Evolutionary conservation across 1,140 invertebrate genomes (phyloP), one percentile per base, ranked within the genome.

Genomic region (Coptotermes formosanus): DNA sequence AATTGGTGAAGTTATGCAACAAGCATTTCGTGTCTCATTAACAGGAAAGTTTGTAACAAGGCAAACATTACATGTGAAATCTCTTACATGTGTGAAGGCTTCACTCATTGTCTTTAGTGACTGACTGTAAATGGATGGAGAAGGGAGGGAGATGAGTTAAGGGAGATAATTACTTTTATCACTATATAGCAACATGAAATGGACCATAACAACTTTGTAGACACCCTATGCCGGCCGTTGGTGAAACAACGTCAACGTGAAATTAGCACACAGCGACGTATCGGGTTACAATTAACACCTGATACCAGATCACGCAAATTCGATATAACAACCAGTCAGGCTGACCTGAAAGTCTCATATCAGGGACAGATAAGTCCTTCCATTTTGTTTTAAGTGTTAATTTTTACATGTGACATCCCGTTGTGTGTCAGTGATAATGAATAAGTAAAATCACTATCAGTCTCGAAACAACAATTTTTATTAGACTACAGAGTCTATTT

Each of bases 271-370:
- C 25, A 75, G 64, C n/a, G 6, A 4, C 11, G 14, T n/a, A 75
- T 75, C 64, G 25, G 64, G 64, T 75, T 75, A 75, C 64, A 75
- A 75, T 75, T 75, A 75, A 75, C 64, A 75, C 64, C 25, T 75
- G 64, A 75, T 75, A 75, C 64, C 64, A 16, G 64, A 75, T 75
- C 64, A 75, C 11, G 64, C 64, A 75, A 30, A 75, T 75, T 75
- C n/a, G 64, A 75, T 75, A 75, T n/a, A 75, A 14, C 64, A 75
- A n/a, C 64, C 52, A 55, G 14, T 55, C 45, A 64, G 59, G 21
- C 64, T n/a, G 64, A 75, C 64, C 14, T 0, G 2, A 3, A 30
- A 6, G n/a, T 75, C 30, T 75, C 3, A 75, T 75, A 75, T 75
- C 25, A 75, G 64, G 64, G 64, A 8, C n/a, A 16, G 25, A 25